phyloP scores from a whole-genome alignment of 2,113 vertebrate genomes.

The Alces alces region DNA sequence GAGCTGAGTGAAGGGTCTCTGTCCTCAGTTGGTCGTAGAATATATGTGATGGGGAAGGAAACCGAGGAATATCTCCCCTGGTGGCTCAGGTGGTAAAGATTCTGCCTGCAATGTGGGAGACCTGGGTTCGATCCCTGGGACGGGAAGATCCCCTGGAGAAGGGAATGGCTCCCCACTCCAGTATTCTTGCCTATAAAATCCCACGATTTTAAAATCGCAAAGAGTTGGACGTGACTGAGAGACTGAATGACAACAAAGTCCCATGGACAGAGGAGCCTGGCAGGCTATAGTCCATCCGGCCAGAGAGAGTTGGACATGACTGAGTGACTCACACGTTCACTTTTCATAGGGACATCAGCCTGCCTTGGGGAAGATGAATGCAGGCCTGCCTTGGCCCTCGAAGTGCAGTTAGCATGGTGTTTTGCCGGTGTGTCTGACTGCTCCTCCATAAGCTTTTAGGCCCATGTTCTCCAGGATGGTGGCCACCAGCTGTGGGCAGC shows the following conservation, averaged over 20 bases:
- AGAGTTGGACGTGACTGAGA: background rate
- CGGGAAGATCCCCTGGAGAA: background rate
- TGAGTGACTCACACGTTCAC: background rate
- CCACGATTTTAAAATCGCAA: background rate
- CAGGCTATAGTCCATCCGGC: background rate
- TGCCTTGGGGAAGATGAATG: accelerated
- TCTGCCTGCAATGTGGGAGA: background rate
- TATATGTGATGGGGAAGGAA: background rate
- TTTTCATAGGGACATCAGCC: background rate
- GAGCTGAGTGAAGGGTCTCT: background rate
- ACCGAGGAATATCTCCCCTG: background rate
- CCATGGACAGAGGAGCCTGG: background rate
- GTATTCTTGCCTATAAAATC: background rate
- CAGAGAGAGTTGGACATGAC: background rate
- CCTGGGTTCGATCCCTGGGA: background rate
- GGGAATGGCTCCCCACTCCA: background rate
- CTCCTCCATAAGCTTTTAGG: background rate
- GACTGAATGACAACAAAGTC: background rate
- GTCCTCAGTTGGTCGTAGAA: background rate
- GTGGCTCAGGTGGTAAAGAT: background rate
- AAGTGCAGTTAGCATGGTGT: background rate
- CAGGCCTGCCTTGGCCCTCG: background rate
- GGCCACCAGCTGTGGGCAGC: background rate
- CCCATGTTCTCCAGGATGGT: accelerated
- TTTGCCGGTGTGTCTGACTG: background rate